phyloP scores from a whole-genome alignment of 1,140 invertebrate genomes.

The Teleopsis dalmanni region DNA sequence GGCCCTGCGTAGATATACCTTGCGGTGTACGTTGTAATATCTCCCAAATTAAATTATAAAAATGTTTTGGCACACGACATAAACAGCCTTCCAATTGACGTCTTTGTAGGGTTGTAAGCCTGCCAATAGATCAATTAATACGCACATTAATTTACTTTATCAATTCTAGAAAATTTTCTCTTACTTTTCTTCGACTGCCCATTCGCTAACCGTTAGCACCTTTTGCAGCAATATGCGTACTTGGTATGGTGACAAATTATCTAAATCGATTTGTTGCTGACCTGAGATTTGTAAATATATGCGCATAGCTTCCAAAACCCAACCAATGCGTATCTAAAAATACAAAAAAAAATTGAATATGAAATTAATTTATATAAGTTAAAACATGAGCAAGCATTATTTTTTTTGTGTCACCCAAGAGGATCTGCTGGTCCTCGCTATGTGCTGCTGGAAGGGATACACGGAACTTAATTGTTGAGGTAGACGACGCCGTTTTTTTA shows the following conservation, averaged over 20 bases:
- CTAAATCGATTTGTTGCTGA: conserved; percentile 46
- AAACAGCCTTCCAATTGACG: conserved; percentile 91
- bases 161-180: conserved; percentile 13
- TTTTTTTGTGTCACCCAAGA: too few species aligned
- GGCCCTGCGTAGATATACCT: conserved; percentile 80
- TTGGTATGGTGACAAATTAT: conserved; percentile 82
- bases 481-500: too few species aligned
- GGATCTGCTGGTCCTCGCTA: too few species aligned
- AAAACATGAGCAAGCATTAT: too few species aligned
- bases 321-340: conserved; percentile 79
- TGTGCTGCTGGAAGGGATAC: too few species aligned
- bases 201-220: conserved; percentile 74
- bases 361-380: too few species aligned
- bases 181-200: conserved; percentile 65
- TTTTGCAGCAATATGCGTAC: conserved; percentile 75
- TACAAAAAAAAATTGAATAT: too few species aligned
- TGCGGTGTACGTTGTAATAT: conserved; percentile 79
- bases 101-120: conserved; percentile 65
- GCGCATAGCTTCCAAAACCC: conserved; percentile 90
- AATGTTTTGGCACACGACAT: conserved; percentile 86
- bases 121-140: conserved; percentile 40
- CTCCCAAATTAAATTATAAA: conserved; percentile 95
- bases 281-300: conserved; percentile 67
- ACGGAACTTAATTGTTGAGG: too few species aligned
- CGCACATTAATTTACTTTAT: neutral